A percentile compares a stretch with the other conserved stretches of the same genome.
Conservation (phyloP, 2,888 invertebrate genomes). For the Zhengitettix transpicula region DNA sequence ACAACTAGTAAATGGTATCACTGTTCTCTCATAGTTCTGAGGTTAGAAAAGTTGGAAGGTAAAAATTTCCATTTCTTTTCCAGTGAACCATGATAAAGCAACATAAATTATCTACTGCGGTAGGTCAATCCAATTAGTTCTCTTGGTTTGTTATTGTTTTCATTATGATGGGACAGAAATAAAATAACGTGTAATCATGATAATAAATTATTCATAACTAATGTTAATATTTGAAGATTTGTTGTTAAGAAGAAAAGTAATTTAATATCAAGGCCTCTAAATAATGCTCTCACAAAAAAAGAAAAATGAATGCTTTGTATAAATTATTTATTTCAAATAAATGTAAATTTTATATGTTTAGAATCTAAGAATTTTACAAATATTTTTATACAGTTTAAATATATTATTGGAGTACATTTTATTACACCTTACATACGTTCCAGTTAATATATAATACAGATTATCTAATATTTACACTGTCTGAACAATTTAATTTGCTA, state of each 20-base stretch:
- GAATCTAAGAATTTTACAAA: no score
- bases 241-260: neutral
- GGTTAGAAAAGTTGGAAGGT: neutral
- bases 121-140: slow-evolving; percentile 3
- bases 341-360: no score
- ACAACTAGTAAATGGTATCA: slow-evolving; percentile 49
- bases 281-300: neutral
- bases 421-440: no score
- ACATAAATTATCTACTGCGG: neutral
- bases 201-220: neutral
- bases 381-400: no score
- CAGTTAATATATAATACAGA: no score
- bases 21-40: slow-evolving; percentile 2
- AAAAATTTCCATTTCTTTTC: no score
- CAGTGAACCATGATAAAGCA: neutral
- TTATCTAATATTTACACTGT: no score
- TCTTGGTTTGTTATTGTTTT: slow-evolving; percentile 1
- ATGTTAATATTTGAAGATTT: neutral
- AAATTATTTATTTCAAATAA: neutral
- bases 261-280: neutral
- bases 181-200: neutral
- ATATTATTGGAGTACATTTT: no score
- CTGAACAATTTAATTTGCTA: no score
- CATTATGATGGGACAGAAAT: neutral
- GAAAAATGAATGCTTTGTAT: neutral